phyloP scores from a whole-genome alignment of 2,113 vertebrate species.

The Erythrocebus patas region DNA sequence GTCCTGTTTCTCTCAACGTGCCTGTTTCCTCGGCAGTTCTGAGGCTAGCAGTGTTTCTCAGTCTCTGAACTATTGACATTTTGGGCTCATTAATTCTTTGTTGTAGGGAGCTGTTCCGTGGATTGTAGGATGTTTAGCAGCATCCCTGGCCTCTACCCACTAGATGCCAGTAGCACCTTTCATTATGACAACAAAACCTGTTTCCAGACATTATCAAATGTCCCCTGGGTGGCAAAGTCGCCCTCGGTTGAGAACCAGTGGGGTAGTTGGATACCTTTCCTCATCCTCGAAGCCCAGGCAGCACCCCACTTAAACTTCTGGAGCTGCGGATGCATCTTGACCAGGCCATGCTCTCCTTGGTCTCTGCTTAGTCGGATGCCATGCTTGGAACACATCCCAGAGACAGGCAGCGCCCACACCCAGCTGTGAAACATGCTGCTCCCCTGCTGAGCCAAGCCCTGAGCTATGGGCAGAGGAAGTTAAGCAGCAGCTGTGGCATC shows the following conservation, averaged over 20 bases:
- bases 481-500: accelerated
- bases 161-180: background rate
- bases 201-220: background rate
- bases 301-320: background rate
- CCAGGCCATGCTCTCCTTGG: background rate
- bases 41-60: background rate
- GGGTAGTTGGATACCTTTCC: background rate
- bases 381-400: background rate
- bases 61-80: background rate
- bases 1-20: background rate
- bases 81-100: background rate
- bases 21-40: background rate
- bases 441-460: background rate
- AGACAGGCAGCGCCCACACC: background rate
- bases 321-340: background rate
- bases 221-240: background rate
- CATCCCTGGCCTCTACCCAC: background rate
- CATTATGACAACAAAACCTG: background rate
- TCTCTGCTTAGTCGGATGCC: background rate
- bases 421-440: accelerated
- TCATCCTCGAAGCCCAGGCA: background rate
- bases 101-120: background rate
- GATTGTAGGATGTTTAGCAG: background rate
- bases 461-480: background rate
- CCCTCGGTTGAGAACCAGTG: background rate